Conservation (phyloP, 2,113 vertebrate species). For the Cygnus atratus region DNA sequence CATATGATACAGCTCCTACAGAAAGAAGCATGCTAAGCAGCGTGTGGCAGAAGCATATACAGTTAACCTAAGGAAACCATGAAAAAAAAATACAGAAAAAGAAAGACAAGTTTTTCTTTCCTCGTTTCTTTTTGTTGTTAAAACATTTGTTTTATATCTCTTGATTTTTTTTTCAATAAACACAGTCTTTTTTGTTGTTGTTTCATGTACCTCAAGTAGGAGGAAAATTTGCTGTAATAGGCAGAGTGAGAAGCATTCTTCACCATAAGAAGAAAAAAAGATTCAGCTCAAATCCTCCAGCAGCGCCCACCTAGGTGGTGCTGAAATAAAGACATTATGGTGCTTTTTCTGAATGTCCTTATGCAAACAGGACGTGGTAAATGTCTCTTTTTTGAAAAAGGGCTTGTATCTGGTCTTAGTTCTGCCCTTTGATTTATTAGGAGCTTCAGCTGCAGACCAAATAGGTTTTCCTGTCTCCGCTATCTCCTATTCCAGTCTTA, state of each 20-base stretch:
- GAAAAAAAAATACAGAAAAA: not conserved
- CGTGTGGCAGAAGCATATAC: not conserved
- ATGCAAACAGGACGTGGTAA: constrained; percentile 75
- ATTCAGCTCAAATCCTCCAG: not conserved
- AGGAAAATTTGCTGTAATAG: not conserved
- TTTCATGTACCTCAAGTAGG: not conserved
- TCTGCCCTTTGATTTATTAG: constrained; percentile 73
- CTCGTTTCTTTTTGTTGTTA: not conserved
- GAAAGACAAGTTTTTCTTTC: not conserved
- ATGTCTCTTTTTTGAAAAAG: constrained; percentile 67
- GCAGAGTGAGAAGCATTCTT: not conserved
- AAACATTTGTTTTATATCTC: not conserved
- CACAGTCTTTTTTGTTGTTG: not conserved
- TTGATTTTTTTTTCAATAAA: not conserved
- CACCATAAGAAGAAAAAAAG: not conserved
- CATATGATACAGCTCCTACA: not conserved
- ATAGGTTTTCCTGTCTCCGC: constrained; percentile 73
- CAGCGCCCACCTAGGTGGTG: constrained; percentile 31
- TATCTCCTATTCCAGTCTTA: constrained; percentile 57
- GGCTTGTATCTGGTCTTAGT: constrained; percentile 62
- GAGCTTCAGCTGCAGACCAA: constrained; percentile 69
- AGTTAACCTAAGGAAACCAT: not conserved
- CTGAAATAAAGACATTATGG: constrained; percentile 60
- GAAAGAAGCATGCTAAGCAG: not conserved
- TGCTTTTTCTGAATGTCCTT: constrained; percentile 61